A percentile compares a stretch with the other conserved stretches of the same genome.
phyloP scores from a whole-genome alignment of 2,113 vertebrate genomes.

The Mesitornis unicolor region DNA sequence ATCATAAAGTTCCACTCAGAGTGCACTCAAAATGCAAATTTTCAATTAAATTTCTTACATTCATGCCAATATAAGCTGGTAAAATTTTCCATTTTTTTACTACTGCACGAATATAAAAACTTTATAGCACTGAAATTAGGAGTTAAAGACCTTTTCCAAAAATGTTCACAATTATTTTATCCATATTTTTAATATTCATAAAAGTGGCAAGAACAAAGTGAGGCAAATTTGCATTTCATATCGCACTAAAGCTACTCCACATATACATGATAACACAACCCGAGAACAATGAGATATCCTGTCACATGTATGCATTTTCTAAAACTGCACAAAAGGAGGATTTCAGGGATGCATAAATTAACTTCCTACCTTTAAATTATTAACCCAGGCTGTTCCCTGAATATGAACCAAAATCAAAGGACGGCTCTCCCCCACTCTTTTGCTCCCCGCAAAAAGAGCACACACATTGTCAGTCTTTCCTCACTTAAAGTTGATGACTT shows the following conservation, averaged over 20 bases:
- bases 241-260: constrained; percentile 47
- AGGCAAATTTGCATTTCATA: constrained; percentile 68
- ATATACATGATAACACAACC: constrained; percentile 56
- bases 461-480: background rate
- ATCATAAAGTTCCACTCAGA: background rate
- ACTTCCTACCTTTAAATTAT: constrained; percentile 65
- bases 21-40: constrained; percentile 43
- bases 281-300: constrained; percentile 63
- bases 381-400: constrained; percentile 48
- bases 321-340: constrained; percentile 60
- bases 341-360: constrained; percentile 65
- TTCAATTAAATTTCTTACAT: constrained; percentile 44
- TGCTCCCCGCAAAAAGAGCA: background rate
- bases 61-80: background rate
- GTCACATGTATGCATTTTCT: constrained; percentile 57
- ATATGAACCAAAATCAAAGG: constrained; percentile 41
- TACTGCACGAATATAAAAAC: constrained; percentile 8
- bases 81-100: constrained; percentile 33
- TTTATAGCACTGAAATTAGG: constrained; percentile 38
- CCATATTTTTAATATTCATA: constrained; percentile 70
- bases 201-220: constrained; percentile 69
- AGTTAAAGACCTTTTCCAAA: constrained; percentile 58
- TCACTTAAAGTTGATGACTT: background rate
- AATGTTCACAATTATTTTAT: constrained; percentile 66
- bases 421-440: background rate